Base-by-base conservation (phyloP, 2,113 vertebrate species). In the Gadus chalcogrammus region DNA sequence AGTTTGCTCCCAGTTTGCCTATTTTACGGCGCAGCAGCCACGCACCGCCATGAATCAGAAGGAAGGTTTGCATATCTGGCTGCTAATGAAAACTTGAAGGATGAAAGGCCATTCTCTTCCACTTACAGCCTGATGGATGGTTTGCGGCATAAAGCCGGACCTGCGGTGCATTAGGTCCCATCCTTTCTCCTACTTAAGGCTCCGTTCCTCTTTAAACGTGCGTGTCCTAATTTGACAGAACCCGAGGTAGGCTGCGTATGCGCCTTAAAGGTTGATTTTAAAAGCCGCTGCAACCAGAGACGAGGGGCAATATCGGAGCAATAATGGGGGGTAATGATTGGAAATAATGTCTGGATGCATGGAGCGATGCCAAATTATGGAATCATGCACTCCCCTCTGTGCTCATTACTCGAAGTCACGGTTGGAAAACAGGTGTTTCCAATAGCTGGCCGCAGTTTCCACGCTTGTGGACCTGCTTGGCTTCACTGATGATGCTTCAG, bases 341-440 rank as follows among this genome's bases (percentile, higher is more conserved):
- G 75, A 88, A 91, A 90, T 85, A 87, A 87, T 84, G 72, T 88
- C 86, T 81, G 89, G 83, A 87, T 78, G 83, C 71, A 77, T 86
- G 87, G 87, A 85, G 20, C 1, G 1, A 3, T 38, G 88, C 90
- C 90, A 92, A 91, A 90, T 90, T 82, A 80, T 89, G 87, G 91
- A 91, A 91, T 91, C 88, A 90, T 90, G 83, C 71, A 77, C 82
- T 58, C 75, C 85, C 88, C 82, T 66, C 77, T 60, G 73, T 3
- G 79, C 86, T 91, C 87, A 89, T 91, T 91, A 90, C 85, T 84
- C 84, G 68, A 84, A 81, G 82, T 85, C 84, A 79, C 77, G 84
- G 73, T 85, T 76, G 83, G 78, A 88, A 86, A 92, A 90, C 92
- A 93, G 90, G 90, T 92, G 92, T 90, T 92, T 92, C 79, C 75